Evolutionary conservation across 2,113 vertebrate genomes (phyloP), one percentile per base, ranked within the genome.

Genomic region (Clupea harengus): DNA sequence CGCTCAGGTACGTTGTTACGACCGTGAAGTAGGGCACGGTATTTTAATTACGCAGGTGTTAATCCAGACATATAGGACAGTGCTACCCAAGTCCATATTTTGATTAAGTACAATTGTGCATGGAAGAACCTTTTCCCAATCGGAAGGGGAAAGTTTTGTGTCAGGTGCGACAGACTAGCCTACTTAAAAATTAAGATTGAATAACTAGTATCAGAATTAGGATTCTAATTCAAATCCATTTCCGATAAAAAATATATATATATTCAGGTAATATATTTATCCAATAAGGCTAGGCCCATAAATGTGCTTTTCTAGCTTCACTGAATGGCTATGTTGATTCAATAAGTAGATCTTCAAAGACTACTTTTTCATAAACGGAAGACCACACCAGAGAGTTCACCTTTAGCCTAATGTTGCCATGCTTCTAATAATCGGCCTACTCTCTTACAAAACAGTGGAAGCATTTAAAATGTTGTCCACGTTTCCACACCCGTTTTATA

Each of bases 21-120:
- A 84, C 83, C 85, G 81, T 86, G 89, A 91, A 94, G 92, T 94
- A 94, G 92, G 93, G 90, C 93, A 94, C 83, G 89, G 85, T 86
- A 82, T 87, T 88, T 85, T 85, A 86, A 82, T 86, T 89, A 87
- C 87, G 84, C 86, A 85, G 87, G 84, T 78, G 85, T 72, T 84
- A 84, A 82, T 84, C 72, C 80, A 46, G 64, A 45, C 39, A 81
- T 45, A 57, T 85, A 78, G 86, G 84, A 83, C 86, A 81, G 32
- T 15, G 72, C 72, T 78, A 10, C 32, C 54, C 11, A 11, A 15
- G 72, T 17, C 13, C 32, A 44, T 78, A 78, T 39, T 78, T 20
- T 78, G 28, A 78, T 78, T 44, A 78, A 32, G 28, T 78, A 44
- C 72, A 39, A 32, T 44, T 15, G 72, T 32, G 3, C 32, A 78